Evolutionary conservation across 2,888 invertebrate genomes (phyloP).

Genomic region (Heteropelma amictum): DNA sequence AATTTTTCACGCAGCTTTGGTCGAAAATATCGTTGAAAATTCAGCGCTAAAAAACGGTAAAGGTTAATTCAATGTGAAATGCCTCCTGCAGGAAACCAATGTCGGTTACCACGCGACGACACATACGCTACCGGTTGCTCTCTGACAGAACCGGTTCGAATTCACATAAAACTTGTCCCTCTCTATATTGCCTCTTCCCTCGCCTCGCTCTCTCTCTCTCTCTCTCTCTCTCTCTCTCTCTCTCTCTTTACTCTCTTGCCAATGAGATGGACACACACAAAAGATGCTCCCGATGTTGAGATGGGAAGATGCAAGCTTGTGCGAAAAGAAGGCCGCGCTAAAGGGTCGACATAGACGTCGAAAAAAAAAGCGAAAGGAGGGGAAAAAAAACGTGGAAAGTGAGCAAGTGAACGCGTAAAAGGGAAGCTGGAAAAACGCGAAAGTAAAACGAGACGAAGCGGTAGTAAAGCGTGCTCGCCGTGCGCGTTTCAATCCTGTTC

Average conservation of each 20-base stretch:
- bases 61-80: background rate
- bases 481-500: constrained; percentile 63
- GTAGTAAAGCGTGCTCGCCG: constrained; percentile 46
- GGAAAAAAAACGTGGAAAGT: background rate
- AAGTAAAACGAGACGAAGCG: constrained; percentile 33
- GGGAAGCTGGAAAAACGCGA: constrained; percentile 20
- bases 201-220: background rate
- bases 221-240: background rate
- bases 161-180: constrained; percentile 36
- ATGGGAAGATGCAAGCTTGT: background rate
- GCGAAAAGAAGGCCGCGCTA: constrained; percentile 20
- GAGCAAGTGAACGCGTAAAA: constrained; percentile 10
- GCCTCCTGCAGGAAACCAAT: background rate
- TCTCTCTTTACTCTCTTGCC: constrained; percentile 1
- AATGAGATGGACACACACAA: constrained; percentile 21
- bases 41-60: background rate
- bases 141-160: constrained; percentile 11
- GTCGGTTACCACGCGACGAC: constrained; percentile 40
- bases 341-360: constrained; percentile 22
- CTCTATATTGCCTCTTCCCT: no score
- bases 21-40: background rate
- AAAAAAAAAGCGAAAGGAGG: background rate
- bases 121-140: constrained; percentile 48
- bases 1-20: background rate
- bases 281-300: background rate